Evolutionary conservation across 1,140 invertebrate genomes (phyloP).

Genomic region (Drosophila pseudoananassae): DNA sequence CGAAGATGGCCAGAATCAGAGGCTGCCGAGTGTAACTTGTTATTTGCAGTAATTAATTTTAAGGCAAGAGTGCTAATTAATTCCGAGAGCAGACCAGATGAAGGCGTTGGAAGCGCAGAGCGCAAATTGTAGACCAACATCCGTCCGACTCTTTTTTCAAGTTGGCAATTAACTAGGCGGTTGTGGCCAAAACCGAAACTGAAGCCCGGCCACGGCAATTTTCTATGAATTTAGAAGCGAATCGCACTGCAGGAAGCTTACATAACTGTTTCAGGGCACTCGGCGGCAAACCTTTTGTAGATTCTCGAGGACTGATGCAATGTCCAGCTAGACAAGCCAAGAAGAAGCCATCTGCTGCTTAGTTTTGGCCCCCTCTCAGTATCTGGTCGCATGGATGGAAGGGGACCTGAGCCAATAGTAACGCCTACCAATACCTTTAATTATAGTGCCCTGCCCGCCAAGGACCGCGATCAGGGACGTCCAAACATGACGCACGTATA

Average conservation of each 20-base stretch:
- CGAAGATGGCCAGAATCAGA: conserved; percentile 28
- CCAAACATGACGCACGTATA: conserved; percentile 80
- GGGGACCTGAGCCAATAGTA: conserved; percentile 72
- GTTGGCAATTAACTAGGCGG: conserved; percentile 28
- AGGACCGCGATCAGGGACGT: conserved; percentile 42
- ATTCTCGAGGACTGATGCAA: conserved; percentile 41
- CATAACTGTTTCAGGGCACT: conserved; percentile 44
- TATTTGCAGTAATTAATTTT: conserved; percentile 79
- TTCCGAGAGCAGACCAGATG: conserved; percentile 49
- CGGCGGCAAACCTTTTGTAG: conserved; percentile 48
- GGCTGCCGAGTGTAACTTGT: conserved; percentile 72
- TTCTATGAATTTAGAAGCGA: conserved; percentile 40
- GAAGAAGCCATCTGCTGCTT: conserved; percentile 23
- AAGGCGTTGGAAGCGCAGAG: conserved; percentile 39
- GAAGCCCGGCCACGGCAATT: conserved; percentile 14
- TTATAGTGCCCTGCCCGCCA: conserved; percentile 66
- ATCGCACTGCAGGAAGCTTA: conserved; percentile 37
- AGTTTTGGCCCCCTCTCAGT: not conserved
- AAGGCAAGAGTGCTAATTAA: conserved; percentile 76
- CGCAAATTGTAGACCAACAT: conserved; percentile 55
- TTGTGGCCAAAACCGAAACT: conserved; percentile 31
- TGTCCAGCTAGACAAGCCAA: conserved; percentile 42
- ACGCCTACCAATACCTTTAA: conserved; percentile 81
- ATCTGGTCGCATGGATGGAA: conserved; percentile 9
- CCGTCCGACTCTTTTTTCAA: conserved; percentile 21